Evolutionary conservation across 2,113 vertebrate species (phyloP).

Genomic region (Oceanites oceanicus): DNA sequence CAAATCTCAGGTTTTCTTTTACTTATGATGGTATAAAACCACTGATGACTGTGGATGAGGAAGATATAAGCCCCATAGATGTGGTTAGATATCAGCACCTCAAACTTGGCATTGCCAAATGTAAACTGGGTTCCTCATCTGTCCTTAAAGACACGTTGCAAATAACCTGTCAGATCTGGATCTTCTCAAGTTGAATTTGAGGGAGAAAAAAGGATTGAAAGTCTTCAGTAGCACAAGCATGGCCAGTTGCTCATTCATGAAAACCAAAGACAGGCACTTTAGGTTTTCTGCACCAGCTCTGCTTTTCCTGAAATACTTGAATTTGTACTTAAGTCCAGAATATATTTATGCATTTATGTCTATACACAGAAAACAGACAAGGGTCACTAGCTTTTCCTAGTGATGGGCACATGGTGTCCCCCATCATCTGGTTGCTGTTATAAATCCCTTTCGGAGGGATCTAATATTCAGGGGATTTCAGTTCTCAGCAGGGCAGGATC

Average conservation of each 20-base stretch:
- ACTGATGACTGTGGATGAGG: background rate
- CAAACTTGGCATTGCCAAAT: background rate
- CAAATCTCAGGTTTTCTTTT: background rate
- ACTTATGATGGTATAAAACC: background rate
- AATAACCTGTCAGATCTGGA: background rate
- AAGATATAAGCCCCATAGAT: background rate
- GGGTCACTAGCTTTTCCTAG: background rate
- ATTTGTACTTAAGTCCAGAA: background rate
- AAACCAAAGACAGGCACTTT: background rate
- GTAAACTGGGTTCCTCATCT: background rate
- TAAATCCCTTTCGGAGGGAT: background rate
- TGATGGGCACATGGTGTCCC: background rate
- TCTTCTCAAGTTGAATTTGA: background rate
- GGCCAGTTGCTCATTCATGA: background rate
- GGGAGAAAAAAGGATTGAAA: background rate
- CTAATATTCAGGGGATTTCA: background rate
- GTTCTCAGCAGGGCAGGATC: background rate
- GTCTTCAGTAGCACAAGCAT: background rate
- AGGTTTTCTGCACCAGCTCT: background rate
- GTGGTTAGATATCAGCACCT: background rate
- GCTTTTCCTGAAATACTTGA: background rate
- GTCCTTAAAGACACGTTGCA: background rate
- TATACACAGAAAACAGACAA: background rate
- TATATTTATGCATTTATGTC: background rate
- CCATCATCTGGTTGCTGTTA: background rate